These are phyloP conservation scores for Rhyzopertha dominica DNA, from an alignment of 1,140 invertebrate species.

Conservation along the genomic window DNA sequence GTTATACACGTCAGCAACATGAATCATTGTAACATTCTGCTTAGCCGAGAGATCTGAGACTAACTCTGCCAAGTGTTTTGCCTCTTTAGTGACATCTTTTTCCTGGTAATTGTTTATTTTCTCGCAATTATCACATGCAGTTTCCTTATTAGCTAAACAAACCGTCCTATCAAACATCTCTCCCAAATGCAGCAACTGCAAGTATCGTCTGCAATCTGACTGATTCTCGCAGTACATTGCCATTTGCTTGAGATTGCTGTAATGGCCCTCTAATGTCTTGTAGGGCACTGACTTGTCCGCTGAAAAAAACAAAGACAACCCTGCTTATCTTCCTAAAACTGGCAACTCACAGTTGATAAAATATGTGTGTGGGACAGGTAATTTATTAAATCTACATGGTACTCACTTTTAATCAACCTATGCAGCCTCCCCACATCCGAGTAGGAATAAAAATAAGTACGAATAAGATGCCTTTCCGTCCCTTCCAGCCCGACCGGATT, in stretches of 20 bases:
- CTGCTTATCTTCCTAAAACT: too few relatives aligned
- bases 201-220: constrained; percentile 80
- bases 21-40: constrained; percentile 65
- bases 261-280: constrained; percentile 71
- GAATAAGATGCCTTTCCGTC: constrained; percentile 82
- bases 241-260: constrained; percentile 84
- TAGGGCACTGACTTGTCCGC: too few relatives aligned
- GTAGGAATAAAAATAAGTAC: constrained; percentile 84
- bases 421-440: constrained; percentile 71
- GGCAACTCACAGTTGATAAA: too few relatives aligned
- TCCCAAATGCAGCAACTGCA: constrained; percentile 91
- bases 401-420: constrained; percentile 71
- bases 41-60: constrained; percentile 60
- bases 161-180: constrained; percentile 72
- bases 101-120: constrained; percentile 46
- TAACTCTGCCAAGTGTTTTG: constrained; percentile 63
- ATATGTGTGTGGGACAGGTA: too few relatives aligned
- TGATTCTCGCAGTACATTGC: constrained; percentile 88
- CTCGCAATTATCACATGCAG: constrained; percentile 87
- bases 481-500: constrained; percentile 90
- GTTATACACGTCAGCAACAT: constrained; percentile 84
- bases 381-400: too few relatives aligned
- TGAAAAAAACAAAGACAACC: too few relatives aligned
- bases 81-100: constrained; percentile 75
- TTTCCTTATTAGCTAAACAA: constrained; percentile 54